phyloP scores from a whole-genome alignment of 2,888 invertebrate species.

The Callimorpha dominula region DNA sequence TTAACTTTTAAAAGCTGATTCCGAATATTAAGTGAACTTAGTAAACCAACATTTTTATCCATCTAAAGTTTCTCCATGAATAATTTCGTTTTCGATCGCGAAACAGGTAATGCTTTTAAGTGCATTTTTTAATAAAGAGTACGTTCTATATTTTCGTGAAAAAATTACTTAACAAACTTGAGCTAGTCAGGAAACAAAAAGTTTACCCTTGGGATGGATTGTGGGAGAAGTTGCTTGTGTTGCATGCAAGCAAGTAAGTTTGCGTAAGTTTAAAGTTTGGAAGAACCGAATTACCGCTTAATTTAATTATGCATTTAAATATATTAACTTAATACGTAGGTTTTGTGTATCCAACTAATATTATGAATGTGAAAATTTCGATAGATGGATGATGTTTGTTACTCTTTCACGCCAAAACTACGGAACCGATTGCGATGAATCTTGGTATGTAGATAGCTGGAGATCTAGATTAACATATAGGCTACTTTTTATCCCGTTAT shows the following conservation, averaged over 20 bases:
- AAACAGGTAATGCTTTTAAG: conserved; percentile 2
- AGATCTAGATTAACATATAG: too few species aligned
- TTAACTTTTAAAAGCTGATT: conserved; percentile 4
- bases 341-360: too few species aligned
- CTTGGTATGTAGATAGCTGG: too few species aligned
- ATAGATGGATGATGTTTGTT: too few species aligned
- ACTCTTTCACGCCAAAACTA: too few species aligned
- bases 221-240: neutral
- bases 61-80: conserved; percentile 21
- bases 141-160: neutral
- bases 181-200: neutral
- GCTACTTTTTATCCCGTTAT: too few species aligned
- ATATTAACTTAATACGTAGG: too few species aligned
- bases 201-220: neutral
- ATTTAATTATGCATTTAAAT: neutral
- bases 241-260: too few species aligned
- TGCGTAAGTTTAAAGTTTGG: neutral
- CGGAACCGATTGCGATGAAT: too few species aligned
- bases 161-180: conserved; percentile 1
- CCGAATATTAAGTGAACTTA: conserved; percentile 14
- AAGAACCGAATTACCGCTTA: neutral
- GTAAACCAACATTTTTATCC: conserved; percentile 7
- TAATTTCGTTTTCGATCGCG: conserved; percentile 5
- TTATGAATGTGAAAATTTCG: too few species aligned
- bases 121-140: neutral